Evolutionary conservation across 1,140 invertebrate genomes (phyloP).

Genomic region (Epicauta chinensis): DNA sequence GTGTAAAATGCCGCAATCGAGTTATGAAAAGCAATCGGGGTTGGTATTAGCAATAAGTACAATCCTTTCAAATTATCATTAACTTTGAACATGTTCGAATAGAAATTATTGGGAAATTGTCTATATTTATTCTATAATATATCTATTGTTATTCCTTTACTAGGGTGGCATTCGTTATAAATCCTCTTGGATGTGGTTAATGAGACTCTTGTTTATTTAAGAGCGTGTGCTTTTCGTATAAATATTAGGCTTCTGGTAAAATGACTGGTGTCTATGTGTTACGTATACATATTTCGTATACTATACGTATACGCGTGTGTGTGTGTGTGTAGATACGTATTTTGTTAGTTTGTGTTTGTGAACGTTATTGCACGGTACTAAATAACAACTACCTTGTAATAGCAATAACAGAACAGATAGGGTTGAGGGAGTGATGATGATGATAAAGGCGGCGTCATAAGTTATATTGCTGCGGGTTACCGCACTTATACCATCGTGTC

Average conservation of each 20-base stretch:
- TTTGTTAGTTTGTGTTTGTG: conserved; percentile 6
- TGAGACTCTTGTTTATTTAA: conserved; percentile 10
- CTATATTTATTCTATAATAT: neutral
- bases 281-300: too few relatives aligned
- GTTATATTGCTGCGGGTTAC: conserved; percentile 11
- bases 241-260: conserved; percentile 15
- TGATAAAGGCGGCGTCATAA: conserved; percentile 7
- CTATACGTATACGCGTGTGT: too few relatives aligned
- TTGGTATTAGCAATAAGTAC: neutral
- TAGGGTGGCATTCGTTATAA: conserved; percentile 7
- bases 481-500: conserved; percentile 11
- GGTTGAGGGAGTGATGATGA: neutral
- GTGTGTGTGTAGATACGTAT: too few relatives aligned
- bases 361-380: conserved; percentile 17
- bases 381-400: conserved; percentile 15
- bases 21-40: conserved; percentile 11
- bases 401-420: conserved; percentile 14
- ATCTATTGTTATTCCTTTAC: neutral
- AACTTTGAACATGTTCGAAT: neutral
- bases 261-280: conserved; percentile 8
- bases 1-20: conserved; percentile 29
- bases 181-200: conserved; percentile 11
- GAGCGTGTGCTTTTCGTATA: conserved; percentile 13
- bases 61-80: neutral
- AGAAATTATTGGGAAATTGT: neutral